Percentiles rank a stretch among this genome's conserved stretches.
Conservation (phyloP, 2,888 invertebrate genomes). For the Drosophila niveifrons region DNA sequence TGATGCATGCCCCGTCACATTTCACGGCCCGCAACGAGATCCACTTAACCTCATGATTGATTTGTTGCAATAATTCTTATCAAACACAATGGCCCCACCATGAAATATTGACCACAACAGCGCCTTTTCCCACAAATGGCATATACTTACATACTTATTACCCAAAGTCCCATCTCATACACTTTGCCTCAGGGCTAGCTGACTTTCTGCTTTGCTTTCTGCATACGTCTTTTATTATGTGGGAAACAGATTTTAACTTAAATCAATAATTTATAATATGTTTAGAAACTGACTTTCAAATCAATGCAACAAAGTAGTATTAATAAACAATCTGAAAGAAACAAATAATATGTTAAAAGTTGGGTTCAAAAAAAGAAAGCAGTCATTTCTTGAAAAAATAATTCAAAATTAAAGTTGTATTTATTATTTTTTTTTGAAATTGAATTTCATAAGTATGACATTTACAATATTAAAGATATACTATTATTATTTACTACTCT, state of each 20-base stretch:
- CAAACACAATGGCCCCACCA: constrained; percentile 70
- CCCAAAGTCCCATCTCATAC: constrained; percentile 13
- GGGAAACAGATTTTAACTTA: background rate
- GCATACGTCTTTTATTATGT: background rate
- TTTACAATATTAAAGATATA: no score
- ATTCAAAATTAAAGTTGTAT: no score
- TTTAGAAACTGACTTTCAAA: no score
- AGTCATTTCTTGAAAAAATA: no score
- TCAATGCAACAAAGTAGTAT: no score
- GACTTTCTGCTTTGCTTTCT: background rate
- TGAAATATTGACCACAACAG: constrained; percentile 64
- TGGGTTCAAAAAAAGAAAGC: no score
- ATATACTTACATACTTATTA: constrained; percentile 15
- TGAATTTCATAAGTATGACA: no score
- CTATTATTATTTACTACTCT: no score
- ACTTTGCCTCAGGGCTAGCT: constrained; percentile 11
- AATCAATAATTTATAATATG: background rate
- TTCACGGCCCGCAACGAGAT: constrained; percentile 57
- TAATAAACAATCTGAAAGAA: no score
- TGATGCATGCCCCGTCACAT: constrained; percentile 79
- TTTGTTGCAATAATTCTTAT: constrained; percentile 80
- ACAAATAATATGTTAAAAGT: no score
- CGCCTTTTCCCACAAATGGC: constrained; percentile 50
- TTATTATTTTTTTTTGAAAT: no score
- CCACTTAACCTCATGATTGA: constrained; percentile 79